phyloP scores from a whole-genome alignment of 1,140 invertebrate species.

The Lordiphosa clarofinis region DNA sequence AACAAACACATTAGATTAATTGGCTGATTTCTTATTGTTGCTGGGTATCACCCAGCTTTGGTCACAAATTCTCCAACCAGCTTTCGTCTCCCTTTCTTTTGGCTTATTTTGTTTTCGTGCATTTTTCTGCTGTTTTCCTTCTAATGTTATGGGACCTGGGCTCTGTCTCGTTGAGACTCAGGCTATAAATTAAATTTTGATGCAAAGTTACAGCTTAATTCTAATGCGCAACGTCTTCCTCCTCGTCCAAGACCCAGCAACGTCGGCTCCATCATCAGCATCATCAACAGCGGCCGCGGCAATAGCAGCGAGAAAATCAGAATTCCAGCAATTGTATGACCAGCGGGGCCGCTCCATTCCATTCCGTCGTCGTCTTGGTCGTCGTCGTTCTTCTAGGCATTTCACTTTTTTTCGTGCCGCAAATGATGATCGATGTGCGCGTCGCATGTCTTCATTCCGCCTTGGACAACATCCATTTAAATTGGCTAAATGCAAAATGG shows the following conservation, averaged over 20 bases:
- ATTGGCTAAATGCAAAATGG: constrained; percentile 64
- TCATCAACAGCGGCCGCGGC: constrained; percentile 21
- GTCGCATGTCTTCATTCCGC: constrained; percentile 57
- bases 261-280: constrained; percentile 36
- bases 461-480: constrained; percentile 53
- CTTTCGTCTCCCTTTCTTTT: constrained; percentile 17
- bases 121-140: constrained; percentile 36
- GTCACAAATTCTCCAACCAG: no score
- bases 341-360: constrained; percentile 29
- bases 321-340: constrained; percentile 59
- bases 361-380: constrained; percentile 12
- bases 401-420: constrained; percentile 72
- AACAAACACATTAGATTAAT: no score
- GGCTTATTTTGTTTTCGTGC: constrained; percentile 13
- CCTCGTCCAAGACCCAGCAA: constrained; percentile 14
- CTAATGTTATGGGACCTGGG: constrained; percentile 17
- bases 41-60: no score
- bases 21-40: no score
- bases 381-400: constrained; percentile 44
- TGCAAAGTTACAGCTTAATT: constrained; percentile 74
- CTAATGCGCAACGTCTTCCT: constrained; percentile 52
- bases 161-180: constrained; percentile 13
- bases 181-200: constrained; percentile 71
- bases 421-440: constrained; percentile 74
- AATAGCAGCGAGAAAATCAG: constrained; percentile 32